These are phyloP conservation scores for Brachyistius frenatus DNA, from an alignment of 2,113 vertebrate species.

Conservation along the genomic window DNA sequence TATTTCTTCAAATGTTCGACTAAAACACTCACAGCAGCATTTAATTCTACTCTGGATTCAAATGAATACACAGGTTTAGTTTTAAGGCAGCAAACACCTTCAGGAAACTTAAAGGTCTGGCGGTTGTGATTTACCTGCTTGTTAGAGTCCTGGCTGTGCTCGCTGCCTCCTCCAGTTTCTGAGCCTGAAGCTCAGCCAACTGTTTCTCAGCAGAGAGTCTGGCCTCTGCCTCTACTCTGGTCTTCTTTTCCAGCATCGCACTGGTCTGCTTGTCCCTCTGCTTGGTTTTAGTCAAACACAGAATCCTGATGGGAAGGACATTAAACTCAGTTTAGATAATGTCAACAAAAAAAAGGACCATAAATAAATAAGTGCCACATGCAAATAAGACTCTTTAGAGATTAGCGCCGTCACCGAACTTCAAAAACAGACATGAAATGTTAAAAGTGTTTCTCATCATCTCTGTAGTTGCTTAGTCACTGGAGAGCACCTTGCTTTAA, in stretches of 20 bases:
- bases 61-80: constrained; percentile 1
- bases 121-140: constrained; percentile 73
- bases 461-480: constrained; percentile 20
- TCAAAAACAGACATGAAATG: constrained; percentile 7
- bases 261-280: constrained; percentile 87
- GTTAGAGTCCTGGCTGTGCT: constrained; percentile 76
- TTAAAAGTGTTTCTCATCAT: constrained; percentile 2
- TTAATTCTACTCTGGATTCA: background rate
- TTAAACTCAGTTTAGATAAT: constrained; percentile 12
- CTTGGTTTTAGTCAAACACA: constrained; percentile 86
- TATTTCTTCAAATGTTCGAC: background rate
- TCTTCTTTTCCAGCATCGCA: constrained; percentile 85
- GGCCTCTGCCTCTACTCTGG: constrained; percentile 82
- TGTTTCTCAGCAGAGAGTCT: constrained; percentile 82
- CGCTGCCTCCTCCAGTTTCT: constrained; percentile 84
- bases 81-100: constrained; percentile 7
- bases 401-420: background rate
- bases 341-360: background rate
- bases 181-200: constrained; percentile 80
- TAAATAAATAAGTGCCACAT: background rate
- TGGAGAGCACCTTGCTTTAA: constrained; percentile 29
- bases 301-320: constrained; percentile 72
- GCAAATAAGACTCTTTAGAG: background rate
- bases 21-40: background rate
- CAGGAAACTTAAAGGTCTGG: background rate